Evolutionary conservation across 2,888 invertebrate genomes (phyloP), one percentile per base, ranked within the genome.

Genomic region (Netelia melanura): DNA sequence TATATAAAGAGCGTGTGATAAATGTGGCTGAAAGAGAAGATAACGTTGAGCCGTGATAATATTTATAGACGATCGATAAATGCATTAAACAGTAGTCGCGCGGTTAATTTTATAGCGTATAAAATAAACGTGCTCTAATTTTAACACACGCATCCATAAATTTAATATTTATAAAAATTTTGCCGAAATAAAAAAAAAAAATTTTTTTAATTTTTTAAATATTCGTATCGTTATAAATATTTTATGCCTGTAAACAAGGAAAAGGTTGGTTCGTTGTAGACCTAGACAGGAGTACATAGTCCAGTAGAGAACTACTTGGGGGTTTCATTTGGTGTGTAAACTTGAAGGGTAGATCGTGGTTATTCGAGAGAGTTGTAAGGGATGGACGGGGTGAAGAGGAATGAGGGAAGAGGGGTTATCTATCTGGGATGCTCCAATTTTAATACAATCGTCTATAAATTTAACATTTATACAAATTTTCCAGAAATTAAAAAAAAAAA

Each of bases 281-380:
- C 54, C 75, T 56, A 25, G 75, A 10, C 54, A 56, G 30, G 21
- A 68, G 77, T 71, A 76, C 78, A 67, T 52, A 75, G 79, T 74
- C 70, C 58, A 56, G 64, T 75, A 65, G 65, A 58, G 79, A 77
- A 76, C 70, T 68, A 77, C 81, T 78, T 75, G 11, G 52, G 70
- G 84, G 65, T 79, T 85, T 81, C 79, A 76, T 54, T 52, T 38
- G 52, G 38, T 58, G 78, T 71, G 81, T 81, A 81, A 85, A 75
- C 78, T 78, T 58, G 74, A 68, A 81, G 81, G 81, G 81, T 85
- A 79, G 64, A 82, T 75, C 70, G 82, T 71, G 85, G 71, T 79
- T 79, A 68, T 82, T 82, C 58, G 78, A 79, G 54, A 61, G 11
- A 3, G 23, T 25, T 11, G n/a, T 30, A 30, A 30, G 30, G 30